Conservation (phyloP, 2,888 invertebrate species). For the Chelonus formosanus region DNA sequence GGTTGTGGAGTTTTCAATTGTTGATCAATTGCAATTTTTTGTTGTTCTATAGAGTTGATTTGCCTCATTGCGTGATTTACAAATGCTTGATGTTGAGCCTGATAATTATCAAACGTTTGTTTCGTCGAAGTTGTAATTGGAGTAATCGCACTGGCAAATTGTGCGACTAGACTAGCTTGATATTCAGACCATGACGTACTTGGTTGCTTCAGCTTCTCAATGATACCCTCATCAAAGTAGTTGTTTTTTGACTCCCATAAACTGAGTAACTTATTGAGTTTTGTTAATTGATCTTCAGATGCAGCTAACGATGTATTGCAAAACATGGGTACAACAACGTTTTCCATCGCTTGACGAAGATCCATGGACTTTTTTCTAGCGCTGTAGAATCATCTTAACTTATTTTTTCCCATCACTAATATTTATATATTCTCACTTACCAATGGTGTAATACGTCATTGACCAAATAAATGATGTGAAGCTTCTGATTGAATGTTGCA, state of each 20-base stretch:
- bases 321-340: constrained; percentile 97
- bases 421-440: constrained; percentile 70
- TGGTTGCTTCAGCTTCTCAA: constrained; percentile 88
- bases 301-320: constrained; percentile 87
- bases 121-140: constrained; percentile 83
- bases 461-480: constrained; percentile 97
- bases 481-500: constrained; percentile 86
- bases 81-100: constrained; percentile 95
- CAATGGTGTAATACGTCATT: constrained; percentile 99
- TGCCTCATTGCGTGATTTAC: constrained; percentile 90
- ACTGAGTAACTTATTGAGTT: constrained; percentile 90
- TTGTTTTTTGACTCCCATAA: constrained; percentile 97
- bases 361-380: constrained; percentile 95
- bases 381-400: constrained; percentile 61
- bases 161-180: constrained; percentile 83
- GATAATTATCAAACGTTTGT: constrained; percentile 85
- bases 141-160: constrained; percentile 80
- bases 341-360: constrained; percentile 91
- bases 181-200: constrained; percentile 88
- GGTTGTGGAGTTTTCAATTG: constrained; percentile 66
- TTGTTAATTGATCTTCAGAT: constrained; percentile 86
- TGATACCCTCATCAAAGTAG: constrained; percentile 83
- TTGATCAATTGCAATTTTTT: constrained; percentile 74
- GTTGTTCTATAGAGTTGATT: constrained; percentile 84
- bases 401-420: constrained; percentile 28